phyloP scores from a whole-genome alignment of 2,888 invertebrate genomes.

The Galerucella calmariensis region DNA sequence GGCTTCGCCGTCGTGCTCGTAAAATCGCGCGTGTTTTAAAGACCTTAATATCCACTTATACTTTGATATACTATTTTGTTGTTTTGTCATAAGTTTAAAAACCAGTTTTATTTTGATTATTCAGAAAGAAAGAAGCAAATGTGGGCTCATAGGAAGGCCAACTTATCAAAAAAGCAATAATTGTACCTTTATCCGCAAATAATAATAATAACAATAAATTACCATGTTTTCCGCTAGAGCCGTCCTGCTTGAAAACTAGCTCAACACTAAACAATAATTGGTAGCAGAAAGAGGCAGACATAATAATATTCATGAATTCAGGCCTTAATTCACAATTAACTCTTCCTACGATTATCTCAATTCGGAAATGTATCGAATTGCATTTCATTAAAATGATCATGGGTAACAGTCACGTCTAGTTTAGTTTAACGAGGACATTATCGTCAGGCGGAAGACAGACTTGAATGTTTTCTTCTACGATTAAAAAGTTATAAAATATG shows the following conservation, averaged over 20 bases:
- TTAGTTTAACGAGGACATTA: neutral
- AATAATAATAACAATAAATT: neutral
- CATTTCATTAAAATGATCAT: neutral
- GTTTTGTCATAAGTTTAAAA: no score
- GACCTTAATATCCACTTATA: no score
- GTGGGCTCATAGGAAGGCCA: neutral
- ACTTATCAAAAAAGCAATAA: neutral
- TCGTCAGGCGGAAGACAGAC: neutral
- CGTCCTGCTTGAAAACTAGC: neutral
- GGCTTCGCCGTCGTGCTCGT: no score
- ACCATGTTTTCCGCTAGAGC: neutral
- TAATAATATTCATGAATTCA: neutral
- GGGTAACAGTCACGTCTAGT: neutral
- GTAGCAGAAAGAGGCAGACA: neutral
- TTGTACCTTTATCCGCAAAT: neutral
- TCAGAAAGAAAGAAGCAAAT: no score
- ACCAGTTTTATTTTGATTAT: no score
- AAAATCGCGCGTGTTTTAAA: no score
- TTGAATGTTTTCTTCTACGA: neutral
- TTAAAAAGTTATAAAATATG: neutral
- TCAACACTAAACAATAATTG: neutral
- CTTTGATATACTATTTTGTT: no score
- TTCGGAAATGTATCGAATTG: conserved; percentile 1
- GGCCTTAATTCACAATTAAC: neutral
- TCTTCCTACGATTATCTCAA: neutral